Base-by-base conservation (phyloP, 2,888 invertebrate genomes). In the Fissipunctia ypsillon region DNA sequence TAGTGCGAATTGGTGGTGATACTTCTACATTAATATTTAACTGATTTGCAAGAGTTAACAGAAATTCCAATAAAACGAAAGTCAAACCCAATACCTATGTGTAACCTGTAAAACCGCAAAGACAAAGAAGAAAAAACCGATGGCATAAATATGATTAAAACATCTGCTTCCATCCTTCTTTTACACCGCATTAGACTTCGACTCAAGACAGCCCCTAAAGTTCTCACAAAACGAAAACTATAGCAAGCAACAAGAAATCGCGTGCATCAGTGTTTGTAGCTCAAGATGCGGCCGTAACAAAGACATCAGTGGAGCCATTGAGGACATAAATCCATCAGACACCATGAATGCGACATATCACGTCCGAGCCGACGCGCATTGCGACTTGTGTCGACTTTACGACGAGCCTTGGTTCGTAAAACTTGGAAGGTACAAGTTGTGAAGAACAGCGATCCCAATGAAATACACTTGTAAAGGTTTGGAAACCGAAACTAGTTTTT, bases 261-360 rank as follows among this genome's bases (percentile, higher is more conserved):
- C 74, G 73, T 84, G 81, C 79, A 79, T 75, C 80, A 80, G 65
- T 80, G 80, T 71, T 67, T 78, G 74, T 79, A 56, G 70, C 72
- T 75, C 68, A 72, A 84, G 74, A 82, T 54, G 69, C 31, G 80
- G 59, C 76, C 57, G 82, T 88, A 89, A 92, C 88, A 90, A 90
- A 90, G 89, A 90, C 91, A 90, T 93, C 87, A 88, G 88, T 88
- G 89, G 88, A 90, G 88, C 91, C 91, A 93, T 94, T 88, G 90
- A 88, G 81, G 86, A 87, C 91, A 91, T 94, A 94, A 94, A 94
- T 94, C 93, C 92, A 94, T 94, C 93, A 93, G 90, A 79, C 86
- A 86, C 86, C 88, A 91, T 90, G 91, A 92, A 93, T 92, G 92
- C 89, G 93, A 91, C 92, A 91, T 91, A 92, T 94, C 94, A 94